Percentiles rank a stretch among this genome's conserved stretches.
These are phyloP conservation scores for Rhodophaea formosa DNA, from an alignment of 2,888 invertebrate genomes.

Conservation along the genomic window DNA sequence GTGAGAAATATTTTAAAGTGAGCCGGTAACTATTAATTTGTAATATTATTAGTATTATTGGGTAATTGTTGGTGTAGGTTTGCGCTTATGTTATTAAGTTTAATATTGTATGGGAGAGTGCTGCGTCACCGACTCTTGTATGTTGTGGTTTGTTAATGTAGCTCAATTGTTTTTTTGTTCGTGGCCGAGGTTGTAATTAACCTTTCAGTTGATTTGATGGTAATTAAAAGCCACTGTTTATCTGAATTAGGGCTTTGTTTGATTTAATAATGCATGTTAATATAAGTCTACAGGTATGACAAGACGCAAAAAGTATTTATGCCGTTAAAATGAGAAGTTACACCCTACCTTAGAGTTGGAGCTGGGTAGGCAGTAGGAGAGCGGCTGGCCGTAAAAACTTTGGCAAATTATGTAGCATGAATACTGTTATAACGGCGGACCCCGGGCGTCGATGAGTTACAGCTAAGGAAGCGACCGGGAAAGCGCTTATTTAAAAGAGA, in stretches of 20 bases:
- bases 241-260: background rate
- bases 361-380: too few species aligned
- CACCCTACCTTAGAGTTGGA: too few species aligned
- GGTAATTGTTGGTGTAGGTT: conserved; percentile 68
- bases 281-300: background rate
- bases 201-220: background rate
- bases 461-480: too few species aligned
- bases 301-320: too few species aligned
- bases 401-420: too few species aligned
- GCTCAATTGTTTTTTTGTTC: conserved; percentile 25
- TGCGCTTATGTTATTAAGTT: conserved; percentile 67
- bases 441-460: too few species aligned
- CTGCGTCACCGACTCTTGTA: conserved; percentile 51
- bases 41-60: conserved; percentile 66
- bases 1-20: conserved; percentile 71
- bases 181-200: conserved; percentile 21
- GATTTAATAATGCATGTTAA: background rate
- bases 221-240: background rate
- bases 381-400: too few species aligned
- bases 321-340: too few species aligned
- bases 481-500: too few species aligned
- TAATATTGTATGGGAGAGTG: conserved; percentile 62
- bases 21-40: conserved; percentile 69
- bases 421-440: too few species aligned
- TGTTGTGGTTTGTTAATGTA: conserved; percentile 8